Evolutionary conservation across 2,888 invertebrate genomes (phyloP).

Genomic region (Eristalis tenax): DNA sequence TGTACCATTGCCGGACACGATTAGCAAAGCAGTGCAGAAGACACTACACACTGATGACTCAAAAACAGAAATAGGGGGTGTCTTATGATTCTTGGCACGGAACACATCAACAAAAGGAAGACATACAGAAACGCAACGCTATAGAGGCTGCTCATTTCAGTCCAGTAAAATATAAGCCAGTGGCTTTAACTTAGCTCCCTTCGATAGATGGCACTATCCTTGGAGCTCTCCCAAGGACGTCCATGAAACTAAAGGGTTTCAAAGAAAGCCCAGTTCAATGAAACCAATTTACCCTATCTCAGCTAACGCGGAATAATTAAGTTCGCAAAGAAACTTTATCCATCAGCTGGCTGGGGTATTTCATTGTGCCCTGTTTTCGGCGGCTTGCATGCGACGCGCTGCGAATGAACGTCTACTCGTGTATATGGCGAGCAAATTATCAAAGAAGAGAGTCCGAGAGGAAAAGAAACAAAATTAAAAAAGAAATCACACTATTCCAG

Average conservation of each 20-base stretch:
- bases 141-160: too few species aligned
- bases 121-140: too few species aligned
- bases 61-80: too few species aligned
- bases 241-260: background rate
- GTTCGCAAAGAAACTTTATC: constrained; percentile 34
- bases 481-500: constrained; percentile 49
- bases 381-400: background rate
- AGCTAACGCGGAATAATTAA: constrained; percentile 23
- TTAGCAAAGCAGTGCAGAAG: too few species aligned
- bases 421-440: constrained; percentile 11
- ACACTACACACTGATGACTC: too few species aligned
- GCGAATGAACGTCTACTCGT: background rate
- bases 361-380: background rate
- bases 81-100: too few species aligned
- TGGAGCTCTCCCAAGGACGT: background rate
- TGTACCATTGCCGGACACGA: too few species aligned
- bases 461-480: background rate
- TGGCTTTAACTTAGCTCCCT: background rate
- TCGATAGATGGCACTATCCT: background rate
- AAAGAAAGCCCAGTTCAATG: background rate
- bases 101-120: too few species aligned
- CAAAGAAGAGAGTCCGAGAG: constrained; percentile 7
- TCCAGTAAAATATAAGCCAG: background rate
- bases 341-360: constrained; percentile 26
- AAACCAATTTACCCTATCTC: constrained; percentile 12